These are phyloP conservation scores for Cavia aperea DNA, from an alignment of 2,113 vertebrate species.

Conservation along the genomic window DNA sequence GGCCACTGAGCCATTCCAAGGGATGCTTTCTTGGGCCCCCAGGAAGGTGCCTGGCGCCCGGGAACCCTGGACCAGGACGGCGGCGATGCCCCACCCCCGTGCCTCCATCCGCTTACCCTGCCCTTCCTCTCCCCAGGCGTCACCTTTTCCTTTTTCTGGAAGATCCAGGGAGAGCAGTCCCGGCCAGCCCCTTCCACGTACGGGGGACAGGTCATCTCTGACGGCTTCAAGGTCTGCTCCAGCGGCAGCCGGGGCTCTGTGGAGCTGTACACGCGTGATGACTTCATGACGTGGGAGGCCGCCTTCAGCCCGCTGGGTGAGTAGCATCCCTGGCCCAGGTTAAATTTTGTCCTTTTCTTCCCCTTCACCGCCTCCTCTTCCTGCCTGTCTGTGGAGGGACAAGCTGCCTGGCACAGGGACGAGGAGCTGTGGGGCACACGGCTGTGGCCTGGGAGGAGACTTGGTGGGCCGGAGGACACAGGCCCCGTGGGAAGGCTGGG, in stretches of 20 bases:
- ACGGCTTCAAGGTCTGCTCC: constrained; percentile 88
- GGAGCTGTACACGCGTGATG: constrained; percentile 86
- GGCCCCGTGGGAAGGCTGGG: neutral
- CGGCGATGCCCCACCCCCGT: neutral
- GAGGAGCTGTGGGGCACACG: neutral
- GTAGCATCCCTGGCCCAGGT: neutral
- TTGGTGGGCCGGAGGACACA: too few species aligned
- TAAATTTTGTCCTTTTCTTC: neutral
- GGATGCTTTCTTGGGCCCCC: too few species aligned
- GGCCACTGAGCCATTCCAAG: fast-evolving
- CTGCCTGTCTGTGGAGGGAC: too few species aligned
- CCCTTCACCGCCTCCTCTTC: neutral
- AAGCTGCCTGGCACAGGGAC: neutral
- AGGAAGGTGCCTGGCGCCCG: neutral
- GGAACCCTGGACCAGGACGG: too few species aligned
- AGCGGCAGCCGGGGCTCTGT: constrained; percentile 82
- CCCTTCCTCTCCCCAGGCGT: constrained; percentile 79
- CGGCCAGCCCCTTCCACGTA: constrained; percentile 74
- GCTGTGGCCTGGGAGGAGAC: neutral
- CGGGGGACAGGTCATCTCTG: constrained; percentile 89
- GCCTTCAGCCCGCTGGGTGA: constrained; percentile 89
- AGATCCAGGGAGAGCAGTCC: constrained; percentile 78
- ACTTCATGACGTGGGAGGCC: constrained; percentile 86
- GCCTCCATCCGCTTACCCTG: neutral
- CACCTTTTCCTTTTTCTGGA: constrained; percentile 98